Conservation (phyloP, 2,113 vertebrate species). For the Heterotilapia buettikoferi region DNA sequence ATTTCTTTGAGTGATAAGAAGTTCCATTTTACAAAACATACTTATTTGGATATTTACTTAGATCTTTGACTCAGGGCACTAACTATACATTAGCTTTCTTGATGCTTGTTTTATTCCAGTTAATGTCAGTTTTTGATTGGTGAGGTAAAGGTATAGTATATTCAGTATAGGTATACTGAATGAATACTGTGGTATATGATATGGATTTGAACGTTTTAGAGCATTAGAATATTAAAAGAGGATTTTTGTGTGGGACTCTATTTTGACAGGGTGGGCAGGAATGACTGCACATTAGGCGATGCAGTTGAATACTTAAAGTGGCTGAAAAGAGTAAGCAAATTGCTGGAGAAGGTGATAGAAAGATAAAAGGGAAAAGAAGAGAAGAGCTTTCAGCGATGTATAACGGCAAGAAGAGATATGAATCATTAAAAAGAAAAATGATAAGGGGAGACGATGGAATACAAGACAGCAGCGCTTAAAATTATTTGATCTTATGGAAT, state of each 20-base stretch:
- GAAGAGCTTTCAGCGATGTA: background rate
- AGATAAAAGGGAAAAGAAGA: background rate
- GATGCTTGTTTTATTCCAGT: background rate
- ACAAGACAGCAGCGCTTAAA: background rate
- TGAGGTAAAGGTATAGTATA: background rate
- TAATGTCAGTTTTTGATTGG: background rate
- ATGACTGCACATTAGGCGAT: background rate
- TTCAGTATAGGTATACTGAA: no score
- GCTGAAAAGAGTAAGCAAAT: background rate
- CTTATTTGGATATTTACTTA: background rate
- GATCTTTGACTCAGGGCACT: background rate
- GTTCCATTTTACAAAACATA: background rate
- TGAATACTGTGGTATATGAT: background rate
- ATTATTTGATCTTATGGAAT: background rate
- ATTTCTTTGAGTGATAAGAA: background rate
- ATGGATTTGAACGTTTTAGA: background rate
- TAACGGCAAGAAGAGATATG: background rate
- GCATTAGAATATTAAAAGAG: background rate
- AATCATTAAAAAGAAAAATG: background rate
- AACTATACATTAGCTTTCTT: background rate
- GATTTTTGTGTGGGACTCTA: background rate
- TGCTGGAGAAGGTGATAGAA: background rate
- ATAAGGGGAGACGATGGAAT: background rate
- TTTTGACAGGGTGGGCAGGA: background rate
- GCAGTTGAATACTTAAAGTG: background rate